A percentile compares a stretch with the other conserved stretches of the same genome.
phyloP scores from a whole-genome alignment of 2,113 vertebrate genomes.

The Mus pahari region DNA sequence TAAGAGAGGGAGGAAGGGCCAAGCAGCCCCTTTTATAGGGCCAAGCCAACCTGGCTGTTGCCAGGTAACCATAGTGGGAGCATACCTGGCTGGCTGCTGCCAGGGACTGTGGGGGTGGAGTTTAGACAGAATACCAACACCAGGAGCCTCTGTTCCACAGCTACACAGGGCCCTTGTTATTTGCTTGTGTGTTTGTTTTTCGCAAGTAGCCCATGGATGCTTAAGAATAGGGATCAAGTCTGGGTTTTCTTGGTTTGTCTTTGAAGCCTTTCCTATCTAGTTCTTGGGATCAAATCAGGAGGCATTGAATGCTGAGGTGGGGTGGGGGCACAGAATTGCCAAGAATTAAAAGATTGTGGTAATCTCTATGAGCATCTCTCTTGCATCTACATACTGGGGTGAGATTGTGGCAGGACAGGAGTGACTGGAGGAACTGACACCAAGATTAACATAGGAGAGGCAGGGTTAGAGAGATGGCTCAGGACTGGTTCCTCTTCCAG shows the following conservation, averaged over 20 bases:
- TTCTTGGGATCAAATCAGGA: too few relatives aligned
- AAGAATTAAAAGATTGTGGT: not conserved
- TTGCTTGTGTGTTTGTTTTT: not conserved
- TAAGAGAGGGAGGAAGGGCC: too few relatives aligned
- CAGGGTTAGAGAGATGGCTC: too few relatives aligned
- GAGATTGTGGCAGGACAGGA: too few relatives aligned
- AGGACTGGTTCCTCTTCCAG: not conserved
- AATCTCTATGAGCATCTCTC: not conserved
- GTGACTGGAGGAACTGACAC: not conserved
- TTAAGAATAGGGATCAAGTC: not conserved
- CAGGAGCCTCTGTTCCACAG: too few relatives aligned
- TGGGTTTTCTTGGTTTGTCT: not conserved
- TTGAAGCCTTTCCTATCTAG: not conserved
- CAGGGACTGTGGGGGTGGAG: too few relatives aligned
- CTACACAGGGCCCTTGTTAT: not conserved
- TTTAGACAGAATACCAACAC: too few relatives aligned
- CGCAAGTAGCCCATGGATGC: too few relatives aligned
- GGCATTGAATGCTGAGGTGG: not conserved
- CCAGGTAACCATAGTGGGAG: too few relatives aligned
- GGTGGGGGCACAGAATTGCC: not conserved
- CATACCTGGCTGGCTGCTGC: too few relatives aligned
- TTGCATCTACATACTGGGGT: accelerated
- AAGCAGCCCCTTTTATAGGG: too few relatives aligned
- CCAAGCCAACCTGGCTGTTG: too few relatives aligned
- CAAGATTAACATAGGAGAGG: not conserved